Base-by-base conservation (phyloP, 2,113 vertebrate species). In the Pseudorhombus dupliciocellatus region DNA sequence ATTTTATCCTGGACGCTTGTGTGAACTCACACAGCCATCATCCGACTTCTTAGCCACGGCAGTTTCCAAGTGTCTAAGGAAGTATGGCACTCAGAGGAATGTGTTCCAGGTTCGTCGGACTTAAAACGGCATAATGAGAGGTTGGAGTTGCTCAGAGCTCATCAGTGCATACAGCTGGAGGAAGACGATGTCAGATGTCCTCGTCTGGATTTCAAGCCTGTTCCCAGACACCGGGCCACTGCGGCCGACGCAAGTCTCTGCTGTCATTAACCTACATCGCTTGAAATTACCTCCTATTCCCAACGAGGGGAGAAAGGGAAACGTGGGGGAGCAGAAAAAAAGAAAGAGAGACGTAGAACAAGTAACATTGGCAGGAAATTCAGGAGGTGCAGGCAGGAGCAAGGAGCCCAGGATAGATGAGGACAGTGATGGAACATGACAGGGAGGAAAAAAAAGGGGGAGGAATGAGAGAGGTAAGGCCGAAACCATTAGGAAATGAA, bases 261-360 rank as follows among this genome's bases (percentile, higher is more conserved):
- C 73, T 72, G 79, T 92, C 88, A 92, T 92, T 92, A 91, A 92
- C 90, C 89, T 89, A 92, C 81, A 92, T 91, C 54, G 62, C 84
- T 88, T 81, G 75, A 87, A 90, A 89, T 88, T 87, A 85, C 79
- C 75, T 85, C 61, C 61, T 83, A 86, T 87, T 87, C 85, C 90
- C 89, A 79, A 77, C 5, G 84, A 90, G 82, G 40, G 46, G 55
- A 58, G 51, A 51, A 22, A 14, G 58, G 66, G 50, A 58, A 30
- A 66, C 37, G 66, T 30, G 66, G 34, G 63, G 25, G 22, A 12
- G 53, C n/a, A 48, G 50, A 37, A 25, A 62, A 31, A 51, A 69
- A 46, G 59, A 76, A 42, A 46, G 56, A 68, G 52, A 21, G 24
- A 65, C 62, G 44, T 21, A 42, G 65, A 57, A 73, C 31, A 70